Evolutionary conservation across 2,888 invertebrate genomes (phyloP), one percentile per base, ranked within the genome.

Genomic region (Drymonia ruficornis): DNA sequence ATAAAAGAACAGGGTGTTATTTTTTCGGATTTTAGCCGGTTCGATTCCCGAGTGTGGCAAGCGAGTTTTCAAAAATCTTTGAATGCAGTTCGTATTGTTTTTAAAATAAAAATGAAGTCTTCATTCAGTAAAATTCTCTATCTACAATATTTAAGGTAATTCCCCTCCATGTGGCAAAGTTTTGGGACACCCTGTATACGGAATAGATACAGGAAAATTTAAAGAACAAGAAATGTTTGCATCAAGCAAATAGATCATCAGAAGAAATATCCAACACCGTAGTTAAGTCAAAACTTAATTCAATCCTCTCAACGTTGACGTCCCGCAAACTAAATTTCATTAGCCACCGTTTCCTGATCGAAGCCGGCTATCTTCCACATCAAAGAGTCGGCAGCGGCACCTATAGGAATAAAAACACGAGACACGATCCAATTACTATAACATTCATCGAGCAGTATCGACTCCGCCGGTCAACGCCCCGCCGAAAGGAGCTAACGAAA

Each of bases 401-500:
- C 58, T n/a, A n/a, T n/a, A n/a, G 54, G 69, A 67, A 66, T 67
- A 73, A 75, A 74, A 73, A 75, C 70, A 74, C 61, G 67, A 55
- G 71, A 57, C 67, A 53, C 70, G 67, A 77, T 84, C 85, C 89
- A 91, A 90, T 90, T 90, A 90, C 86, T 87, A 61, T 84, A 83
- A 81, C 81, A 87, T 84, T 84, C 83, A 85, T 87, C 84, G 87
- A 81, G 68, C 65, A 62, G 84, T 86, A 89, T 88, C 87, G 89
- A 86, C 86, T 82, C 80, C 83, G 86, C 77, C 87, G 91, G 89
- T 86, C 89, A 81, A 77, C 80, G 87, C 78, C 84, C 89, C 74
- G 68, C 65, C 70, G 72, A 78, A 76, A 82, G 81, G 80, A 85
- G 86, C 89, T 88, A 89, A 89, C 89, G 86, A 89, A 89, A 87